phyloP scores from a whole-genome alignment of 2,113 vertebrate genomes.

The Narcine bancroftii region DNA sequence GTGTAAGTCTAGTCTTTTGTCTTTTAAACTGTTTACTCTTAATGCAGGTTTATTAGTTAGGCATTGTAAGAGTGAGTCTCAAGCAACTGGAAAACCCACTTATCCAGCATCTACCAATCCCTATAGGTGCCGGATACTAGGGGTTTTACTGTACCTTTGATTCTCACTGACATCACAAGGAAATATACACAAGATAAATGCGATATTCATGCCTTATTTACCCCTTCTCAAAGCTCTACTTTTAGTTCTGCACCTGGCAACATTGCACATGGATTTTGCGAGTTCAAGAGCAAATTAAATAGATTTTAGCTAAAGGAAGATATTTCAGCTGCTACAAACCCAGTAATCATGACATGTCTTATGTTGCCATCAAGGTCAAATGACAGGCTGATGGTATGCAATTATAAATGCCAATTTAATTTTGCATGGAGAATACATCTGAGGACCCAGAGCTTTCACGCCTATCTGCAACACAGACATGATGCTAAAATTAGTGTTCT shows the following conservation, averaged over 20 bases:
- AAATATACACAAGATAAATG: neutral
- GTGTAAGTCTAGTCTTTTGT: no score
- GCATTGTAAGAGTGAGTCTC: no score
- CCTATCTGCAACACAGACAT: neutral
- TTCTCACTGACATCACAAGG: no score
- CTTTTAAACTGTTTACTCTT: no score
- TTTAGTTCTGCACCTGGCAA: neutral
- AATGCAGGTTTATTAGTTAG: no score
- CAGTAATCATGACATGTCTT: neutral
- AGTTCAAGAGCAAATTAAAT: neutral
- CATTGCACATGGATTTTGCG: neutral
- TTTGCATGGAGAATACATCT: neutral
- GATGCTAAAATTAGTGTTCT: neutral
- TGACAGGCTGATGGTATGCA: neutral
- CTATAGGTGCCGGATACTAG: no score
- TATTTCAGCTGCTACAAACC: neutral
- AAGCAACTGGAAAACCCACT: no score
- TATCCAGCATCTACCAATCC: no score
- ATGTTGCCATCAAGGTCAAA: neutral
- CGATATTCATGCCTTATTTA: neutral
- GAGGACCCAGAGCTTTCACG: neutral
- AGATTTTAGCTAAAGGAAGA: neutral
- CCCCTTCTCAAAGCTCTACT: neutral
- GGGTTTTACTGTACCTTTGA: no score
- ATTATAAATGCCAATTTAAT: neutral